These are phyloP conservation scores for Mormoops blainvillei DNA, from an alignment of 2,113 vertebrate species.

Conservation along the genomic window DNA sequence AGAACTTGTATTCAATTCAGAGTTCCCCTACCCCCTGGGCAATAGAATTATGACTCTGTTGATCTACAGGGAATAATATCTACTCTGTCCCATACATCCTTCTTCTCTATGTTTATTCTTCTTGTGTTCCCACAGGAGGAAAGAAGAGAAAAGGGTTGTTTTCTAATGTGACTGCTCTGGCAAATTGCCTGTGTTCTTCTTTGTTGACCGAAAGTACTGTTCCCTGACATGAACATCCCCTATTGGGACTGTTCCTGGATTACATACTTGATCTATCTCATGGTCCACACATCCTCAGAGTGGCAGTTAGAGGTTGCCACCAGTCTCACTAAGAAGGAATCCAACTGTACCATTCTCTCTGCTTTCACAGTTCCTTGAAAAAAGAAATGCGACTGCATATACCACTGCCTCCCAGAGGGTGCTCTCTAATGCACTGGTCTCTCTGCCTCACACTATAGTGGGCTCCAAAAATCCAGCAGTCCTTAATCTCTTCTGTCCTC, in stretches of 20 bases:
- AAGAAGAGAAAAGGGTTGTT: neutral
- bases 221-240: neutral
- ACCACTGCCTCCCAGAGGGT: neutral
- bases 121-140: neutral
- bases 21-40: neutral
- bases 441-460: neutral
- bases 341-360: neutral
- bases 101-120: neutral
- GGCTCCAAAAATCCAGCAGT: neutral
- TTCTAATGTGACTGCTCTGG: neutral
- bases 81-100: neutral
- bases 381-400: neutral
- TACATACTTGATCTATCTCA: neutral
- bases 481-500: neutral
- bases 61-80: neutral
- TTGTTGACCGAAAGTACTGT: neutral
- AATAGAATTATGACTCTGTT: neutral
- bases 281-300: neutral
- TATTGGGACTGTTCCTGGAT: neutral
- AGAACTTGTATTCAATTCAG: neutral
- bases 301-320: neutral
- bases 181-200: neutral
- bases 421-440: neutral
- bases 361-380: neutral
- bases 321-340: neutral